phyloP scores from a whole-genome alignment of 2,888 invertebrate genomes.

The Microctonus hyperodae region DNA sequence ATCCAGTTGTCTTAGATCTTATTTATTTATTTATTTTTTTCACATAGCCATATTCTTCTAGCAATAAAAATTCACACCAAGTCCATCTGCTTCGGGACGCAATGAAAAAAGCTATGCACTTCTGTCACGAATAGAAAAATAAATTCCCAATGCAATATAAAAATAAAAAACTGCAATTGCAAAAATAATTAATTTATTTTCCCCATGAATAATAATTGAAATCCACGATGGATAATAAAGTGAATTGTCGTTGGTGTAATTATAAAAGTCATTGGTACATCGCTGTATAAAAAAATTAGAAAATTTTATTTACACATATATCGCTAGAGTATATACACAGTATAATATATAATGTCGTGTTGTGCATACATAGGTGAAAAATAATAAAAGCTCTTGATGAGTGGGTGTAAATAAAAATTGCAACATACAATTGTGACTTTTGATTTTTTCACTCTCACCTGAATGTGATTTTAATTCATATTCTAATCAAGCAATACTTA shows the following conservation, averaged over 20 bases:
- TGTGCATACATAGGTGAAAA: background rate
- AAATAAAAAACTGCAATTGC: background rate
- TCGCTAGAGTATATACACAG: no score
- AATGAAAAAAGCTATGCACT: background rate
- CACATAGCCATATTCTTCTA: background rate
- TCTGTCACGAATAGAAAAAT: background rate
- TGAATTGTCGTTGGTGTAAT: background rate
- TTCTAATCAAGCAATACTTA: background rate
- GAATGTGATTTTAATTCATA: background rate
- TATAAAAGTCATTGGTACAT: background rate
- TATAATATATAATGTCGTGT: background rate
- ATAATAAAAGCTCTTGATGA: background rate
- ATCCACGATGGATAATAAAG: background rate
- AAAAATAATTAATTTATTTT: background rate
- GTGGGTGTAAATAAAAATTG: background rate
- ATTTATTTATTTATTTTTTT: slow-evolving; percentile 16
- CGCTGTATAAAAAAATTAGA: background rate
- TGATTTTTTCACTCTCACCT: background rate
- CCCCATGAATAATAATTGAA: background rate
- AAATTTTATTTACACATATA: no score
- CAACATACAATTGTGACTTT: background rate
- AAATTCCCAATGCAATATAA: background rate
- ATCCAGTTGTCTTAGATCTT: slow-evolving; percentile 20
- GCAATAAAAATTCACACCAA: background rate
- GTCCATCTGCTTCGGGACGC: background rate